These are phyloP conservation scores for Ichneumon xanthorius DNA, from an alignment of 2,888 invertebrate genomes.

Conservation along the genomic window DNA sequence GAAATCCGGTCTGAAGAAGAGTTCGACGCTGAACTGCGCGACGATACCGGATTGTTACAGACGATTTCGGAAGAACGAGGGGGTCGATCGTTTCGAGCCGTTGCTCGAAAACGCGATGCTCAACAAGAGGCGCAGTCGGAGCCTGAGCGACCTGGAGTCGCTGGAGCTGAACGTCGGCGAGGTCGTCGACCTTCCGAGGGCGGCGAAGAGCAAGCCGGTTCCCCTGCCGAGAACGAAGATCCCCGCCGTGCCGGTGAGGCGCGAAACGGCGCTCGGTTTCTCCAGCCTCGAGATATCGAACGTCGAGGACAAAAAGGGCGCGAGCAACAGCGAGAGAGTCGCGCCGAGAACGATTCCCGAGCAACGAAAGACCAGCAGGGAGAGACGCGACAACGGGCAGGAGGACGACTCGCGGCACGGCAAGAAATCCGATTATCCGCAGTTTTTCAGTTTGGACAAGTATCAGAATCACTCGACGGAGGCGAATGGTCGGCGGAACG, in stretches of 20 bases:
- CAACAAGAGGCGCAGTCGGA: slow-evolving; percentile 75
- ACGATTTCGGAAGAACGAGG: slow-evolving; percentile 60
- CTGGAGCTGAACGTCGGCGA: slow-evolving; percentile 64
- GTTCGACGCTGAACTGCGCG: slow-evolving; percentile 68
- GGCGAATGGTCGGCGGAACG: slow-evolving; percentile 46
- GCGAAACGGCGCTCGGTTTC: not conserved
- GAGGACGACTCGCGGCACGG: slow-evolving; percentile 28
- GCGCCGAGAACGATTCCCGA: slow-evolving; percentile 42
- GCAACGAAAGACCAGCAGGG: slow-evolving; percentile 52
- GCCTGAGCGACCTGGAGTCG: slow-evolving; percentile 76
- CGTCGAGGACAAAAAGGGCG: not conserved
- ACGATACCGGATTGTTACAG: slow-evolving; percentile 70
- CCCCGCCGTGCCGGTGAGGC: slow-evolving; percentile 41
- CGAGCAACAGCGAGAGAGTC: slow-evolving; percentile 3
- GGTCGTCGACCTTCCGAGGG: not conserved
- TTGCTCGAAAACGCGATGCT: slow-evolving; percentile 23
- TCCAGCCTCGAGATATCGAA: slow-evolving; percentile 8
- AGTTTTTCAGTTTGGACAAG: slow-evolving; percentile 31
- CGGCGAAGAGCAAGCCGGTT: slow-evolving; percentile 65
- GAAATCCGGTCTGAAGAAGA: slow-evolving; percentile 65
- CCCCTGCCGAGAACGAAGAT: slow-evolving; percentile 74
- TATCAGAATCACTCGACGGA: slow-evolving; percentile 15
- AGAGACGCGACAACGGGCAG: slow-evolving; percentile 33
- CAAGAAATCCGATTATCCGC: not conserved
- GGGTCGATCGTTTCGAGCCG: slow-evolving; percentile 35